Base-by-base conservation (phyloP, 2,113 vertebrate species). In the Gambusia affinis region DNA sequence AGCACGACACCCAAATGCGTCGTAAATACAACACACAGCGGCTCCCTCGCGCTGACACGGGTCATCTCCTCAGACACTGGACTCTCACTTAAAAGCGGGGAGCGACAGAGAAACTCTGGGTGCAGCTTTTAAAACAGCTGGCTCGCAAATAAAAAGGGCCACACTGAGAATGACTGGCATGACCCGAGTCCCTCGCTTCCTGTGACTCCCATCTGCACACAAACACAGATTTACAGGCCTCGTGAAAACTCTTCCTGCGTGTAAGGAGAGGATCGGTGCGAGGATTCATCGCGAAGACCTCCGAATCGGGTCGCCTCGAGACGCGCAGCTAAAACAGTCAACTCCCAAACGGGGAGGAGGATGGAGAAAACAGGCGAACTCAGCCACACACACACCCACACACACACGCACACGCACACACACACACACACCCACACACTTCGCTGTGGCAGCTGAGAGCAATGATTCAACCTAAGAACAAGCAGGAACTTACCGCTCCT, bases 401-500 rank as follows among this genome's bases (percentile, higher is more conserved):
- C 30, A 31, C 30, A 31, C 30, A 31, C 31, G 44, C 72, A 62
- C 47, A 64, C 22, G n/a, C n/a, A 30, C 29, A 31, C 30, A 0
- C 30, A 31, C 30, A 4, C 30, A 31, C 30, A 31, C 30, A 31
- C 30, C 4, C 31, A 51, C 72, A 62, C 47, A 64, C 22, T 7
- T 39, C 73, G 22, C 51, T 81, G 68, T 85, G 84, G 85, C 77
- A 89, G 79, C 70, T 62, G n/a, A 65, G 68, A 65, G 76, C 79
- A 72, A 65, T 73, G 85, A 76, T 92, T 79, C 83, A 87, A 91
- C 85, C 89, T 90, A 85, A 80, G 78, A 91, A 89, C 89, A 90
- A 94, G 72, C 47, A 67, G 73, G 86, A 79, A 81, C 86, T 92
- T 85, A 99, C 98, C 98, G 97, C 91, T 98, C 96, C 93, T 97